Evolutionary conservation across 2,113 vertebrate genomes (phyloP), one percentile per base, ranked within the genome.

Genomic region (Penelope pileata): DNA sequence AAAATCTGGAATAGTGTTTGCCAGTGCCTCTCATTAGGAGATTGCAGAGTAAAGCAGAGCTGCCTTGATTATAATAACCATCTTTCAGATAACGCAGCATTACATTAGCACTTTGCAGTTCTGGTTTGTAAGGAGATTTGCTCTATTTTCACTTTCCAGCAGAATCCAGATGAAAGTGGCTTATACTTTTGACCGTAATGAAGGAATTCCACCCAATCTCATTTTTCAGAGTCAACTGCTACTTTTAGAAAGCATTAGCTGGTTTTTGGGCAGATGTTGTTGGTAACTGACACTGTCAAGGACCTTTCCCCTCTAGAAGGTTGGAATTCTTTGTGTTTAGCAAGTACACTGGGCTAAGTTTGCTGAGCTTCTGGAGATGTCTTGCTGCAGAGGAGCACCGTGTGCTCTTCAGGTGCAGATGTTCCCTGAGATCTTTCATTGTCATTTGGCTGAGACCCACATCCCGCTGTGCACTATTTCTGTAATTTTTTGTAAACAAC

Each of bases 11-110:
- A 45, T 81, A 76, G 32, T 64, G 50, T 86, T 96, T 91, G 45
- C 69, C 68, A 42, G 38, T 32, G 30, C 78, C 29, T 83, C 84
- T 97, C 87, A 95, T 97, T 96, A 97, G 80, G 72, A 94, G 76
- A 78, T 22, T 40, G 76, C 54, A 82, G 93, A 72, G 84, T 83
- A 93, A 88, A 83, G 38, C 43, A 48, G 85, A 87, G n/a, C 80
- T 83, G 23, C 73, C 92, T 90, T 96, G 96, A 96, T 97, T 91
- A 40, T 95, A 96, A 95, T 91, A 87, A 94, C 93, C 12, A 6
- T 93, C 93, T 94, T 95, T 85, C 82, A 88, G 90, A 94, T 93
- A 96, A 90, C 72, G 54, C 30, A 27, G 43, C 76, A 62, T 81
- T 95, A 30, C 60, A 79, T 96, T 88, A 90, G 85, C 87, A 66